A percentile compares a stretch with the other conserved stretches of the same genome.
Conservation (phyloP, 2,797 vertebrate genomes). For the Leptoclinus maculatus region DNA sequence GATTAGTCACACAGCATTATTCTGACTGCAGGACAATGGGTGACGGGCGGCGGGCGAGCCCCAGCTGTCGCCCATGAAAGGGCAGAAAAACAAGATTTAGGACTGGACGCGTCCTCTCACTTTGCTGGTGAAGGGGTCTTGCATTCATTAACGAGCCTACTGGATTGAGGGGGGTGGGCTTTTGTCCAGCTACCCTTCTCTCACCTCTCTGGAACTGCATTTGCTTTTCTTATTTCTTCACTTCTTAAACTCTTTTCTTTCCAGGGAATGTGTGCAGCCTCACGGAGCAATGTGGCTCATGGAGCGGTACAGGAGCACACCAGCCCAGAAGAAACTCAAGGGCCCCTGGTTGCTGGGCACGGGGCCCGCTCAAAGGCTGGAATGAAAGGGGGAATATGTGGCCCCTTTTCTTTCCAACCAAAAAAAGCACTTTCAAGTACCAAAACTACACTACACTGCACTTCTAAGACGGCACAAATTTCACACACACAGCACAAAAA, state of each 20-base stretch:
- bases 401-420: constrained; percentile 51
- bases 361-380: constrained; percentile 83
- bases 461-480: constrained; percentile 18
- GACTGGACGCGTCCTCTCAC: constrained; percentile 91
- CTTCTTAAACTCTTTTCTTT: constrained; percentile 64
- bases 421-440: constrained; percentile 46
- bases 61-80: constrained; percentile 97
- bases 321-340: constrained; percentile 61
- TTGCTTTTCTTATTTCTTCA: constrained; percentile 55
- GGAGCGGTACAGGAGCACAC: constrained; percentile 54
- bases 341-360: constrained; percentile 83
- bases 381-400: constrained; percentile 77
- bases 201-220: constrained; percentile 69
- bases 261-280: constrained; percentile 67
- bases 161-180: constrained; percentile 72
- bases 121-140: constrained; percentile 84
- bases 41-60: constrained; percentile 90
- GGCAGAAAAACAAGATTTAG: constrained; percentile 96
- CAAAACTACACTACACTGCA: constrained; percentile 39
- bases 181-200: constrained; percentile 82
- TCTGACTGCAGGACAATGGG: constrained; percentile 93
- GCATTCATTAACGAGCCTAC: constrained; percentile 90
- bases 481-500: not conserved
- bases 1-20: constrained; percentile 97
- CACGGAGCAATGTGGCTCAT: constrained; percentile 63